Conservation (phyloP, 2,888 invertebrate genomes). For the Tachina fera region DNA sequence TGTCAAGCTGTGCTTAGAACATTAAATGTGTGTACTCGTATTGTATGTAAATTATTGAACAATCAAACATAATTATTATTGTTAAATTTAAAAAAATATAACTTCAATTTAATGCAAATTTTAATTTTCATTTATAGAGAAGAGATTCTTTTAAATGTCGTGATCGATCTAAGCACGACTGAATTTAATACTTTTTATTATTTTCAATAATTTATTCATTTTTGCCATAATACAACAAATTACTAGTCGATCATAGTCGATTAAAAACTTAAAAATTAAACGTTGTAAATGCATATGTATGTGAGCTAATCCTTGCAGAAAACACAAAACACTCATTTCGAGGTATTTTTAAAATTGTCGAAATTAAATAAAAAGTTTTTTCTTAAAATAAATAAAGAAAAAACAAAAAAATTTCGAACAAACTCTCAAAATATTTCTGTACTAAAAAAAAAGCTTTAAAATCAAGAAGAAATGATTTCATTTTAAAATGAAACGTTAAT, state of each 20-base stretch:
- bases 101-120: constrained; percentile 1
- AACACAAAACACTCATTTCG: not conserved
- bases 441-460: no score
- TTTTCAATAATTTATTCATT: not conserved
- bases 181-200: not conserved
- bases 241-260: not conserved
- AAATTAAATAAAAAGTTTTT: no score
- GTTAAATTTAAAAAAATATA: not conserved
- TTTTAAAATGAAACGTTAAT: no score
- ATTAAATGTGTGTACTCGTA: not conserved
- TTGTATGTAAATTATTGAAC: not conserved
- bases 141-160: not conserved
- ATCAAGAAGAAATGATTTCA: no score
- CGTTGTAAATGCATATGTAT: not conserved
- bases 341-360: no score
- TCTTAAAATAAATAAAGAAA: no score
- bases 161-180: not conserved
- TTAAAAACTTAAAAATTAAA: not conserved
- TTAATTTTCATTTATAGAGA: not conserved
- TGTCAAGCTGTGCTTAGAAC: no score
- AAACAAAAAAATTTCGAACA: no score
- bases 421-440: no score
- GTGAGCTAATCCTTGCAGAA: not conserved
- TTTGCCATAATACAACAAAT: not conserved
- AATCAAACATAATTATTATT: not conserved